Evolutionary conservation across 2,113 vertebrate species (phyloP).

Genomic region (Emydura subglobosa): DNA sequence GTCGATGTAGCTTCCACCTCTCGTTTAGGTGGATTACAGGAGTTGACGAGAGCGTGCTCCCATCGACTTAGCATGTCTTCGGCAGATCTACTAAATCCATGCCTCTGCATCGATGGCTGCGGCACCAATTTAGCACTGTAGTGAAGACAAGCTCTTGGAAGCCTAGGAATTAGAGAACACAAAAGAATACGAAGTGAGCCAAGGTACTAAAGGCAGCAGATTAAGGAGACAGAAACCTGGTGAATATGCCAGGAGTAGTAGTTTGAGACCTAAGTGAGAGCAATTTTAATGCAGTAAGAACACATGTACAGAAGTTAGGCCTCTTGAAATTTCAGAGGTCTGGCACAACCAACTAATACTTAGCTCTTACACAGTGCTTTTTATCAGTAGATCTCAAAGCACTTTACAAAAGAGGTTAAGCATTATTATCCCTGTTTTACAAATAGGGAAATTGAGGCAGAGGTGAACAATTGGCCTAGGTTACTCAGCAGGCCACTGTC

Average conservation of each 20-base stretch:
- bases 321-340: neutral
- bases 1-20: no score
- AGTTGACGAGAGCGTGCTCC: no score
- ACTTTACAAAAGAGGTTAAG: neutral
- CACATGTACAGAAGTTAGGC: neutral
- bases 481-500: neutral
- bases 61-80: no score
- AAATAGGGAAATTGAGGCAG: rapidly evolving
- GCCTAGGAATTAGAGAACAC: neutral
- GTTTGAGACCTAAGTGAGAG: neutral
- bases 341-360: neutral
- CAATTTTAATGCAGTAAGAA: neutral
- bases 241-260: neutral
- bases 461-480: neutral
- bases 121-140: no score
- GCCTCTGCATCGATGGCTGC: no score
- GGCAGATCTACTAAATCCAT: no score
- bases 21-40: no score
- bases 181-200: neutral
- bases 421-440: neutral
- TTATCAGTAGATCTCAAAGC: neutral
- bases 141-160: neutral
- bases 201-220: neutral
- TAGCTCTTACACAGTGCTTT: neutral
- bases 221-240: neutral